Evolutionary conservation across 2,888 invertebrate species (phyloP).

Genomic region (Biston stratarius): DNA sequence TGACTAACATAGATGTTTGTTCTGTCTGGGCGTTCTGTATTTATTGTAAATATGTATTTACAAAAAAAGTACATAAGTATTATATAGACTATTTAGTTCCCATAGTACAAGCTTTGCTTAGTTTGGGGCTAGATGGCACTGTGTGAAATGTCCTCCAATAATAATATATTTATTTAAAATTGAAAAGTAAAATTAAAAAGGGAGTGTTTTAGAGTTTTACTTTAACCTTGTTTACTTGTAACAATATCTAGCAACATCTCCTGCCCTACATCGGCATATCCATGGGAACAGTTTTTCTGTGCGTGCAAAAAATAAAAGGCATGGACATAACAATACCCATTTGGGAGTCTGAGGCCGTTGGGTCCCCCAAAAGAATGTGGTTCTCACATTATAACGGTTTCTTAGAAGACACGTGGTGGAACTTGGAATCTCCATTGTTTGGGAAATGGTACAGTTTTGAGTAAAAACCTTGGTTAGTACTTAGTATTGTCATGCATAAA

Average conservation of each 20-base stretch:
- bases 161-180: too few species aligned
- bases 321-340: constrained; percentile 24
- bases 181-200: too few species aligned
- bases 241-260: constrained; percentile 11
- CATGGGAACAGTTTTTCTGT: constrained; percentile 34
- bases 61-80: too few species aligned
- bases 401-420: constrained; percentile 30
- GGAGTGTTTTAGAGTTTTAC: not conserved
- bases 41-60: too few species aligned
- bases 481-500: not conserved
- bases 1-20: too few species aligned
- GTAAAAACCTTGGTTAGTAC: not conserved
- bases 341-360: constrained; percentile 28
- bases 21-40: too few species aligned
- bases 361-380: constrained; percentile 21
- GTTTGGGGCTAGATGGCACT: too few species aligned
- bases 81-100: too few species aligned
- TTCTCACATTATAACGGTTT: constrained; percentile 32
- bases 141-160: too few species aligned
- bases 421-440: constrained; percentile 15
- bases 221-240: not conserved
- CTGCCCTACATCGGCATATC: constrained; percentile 8
- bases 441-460: constrained; percentile 9
- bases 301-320: constrained; percentile 35
- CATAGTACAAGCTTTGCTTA: too few species aligned